phyloP scores from a whole-genome alignment of 2,888 invertebrate genomes.

The Caenorhabditis sinica region DNA sequence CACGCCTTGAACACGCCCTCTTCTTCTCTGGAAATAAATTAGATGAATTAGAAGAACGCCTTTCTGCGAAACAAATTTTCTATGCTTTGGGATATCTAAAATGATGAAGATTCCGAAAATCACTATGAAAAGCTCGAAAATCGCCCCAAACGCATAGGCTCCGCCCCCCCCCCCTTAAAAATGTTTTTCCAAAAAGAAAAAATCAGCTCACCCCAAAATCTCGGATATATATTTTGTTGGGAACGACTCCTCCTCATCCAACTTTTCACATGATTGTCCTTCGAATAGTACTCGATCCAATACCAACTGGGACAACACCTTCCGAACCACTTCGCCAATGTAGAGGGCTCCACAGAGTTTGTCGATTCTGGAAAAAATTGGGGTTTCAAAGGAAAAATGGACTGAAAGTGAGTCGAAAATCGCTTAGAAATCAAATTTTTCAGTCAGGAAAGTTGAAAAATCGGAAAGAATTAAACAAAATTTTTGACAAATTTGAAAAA shows the following conservation, averaged over 20 bases:
- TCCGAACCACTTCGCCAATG: conserved; percentile 83
- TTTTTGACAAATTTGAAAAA: no score
- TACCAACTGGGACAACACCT: conserved; percentile 81
- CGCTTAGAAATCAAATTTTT: not conserved
- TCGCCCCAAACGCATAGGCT: no score
- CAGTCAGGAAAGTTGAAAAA: not conserved
- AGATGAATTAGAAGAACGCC: no score
- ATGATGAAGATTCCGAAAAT: no score
- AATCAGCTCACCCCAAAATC: conserved; percentile 78
- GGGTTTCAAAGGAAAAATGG: no score
- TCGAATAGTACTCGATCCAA: conserved; percentile 81
- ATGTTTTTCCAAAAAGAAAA: no score
- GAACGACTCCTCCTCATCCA: conserved; percentile 82
- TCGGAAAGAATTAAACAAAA: no score
- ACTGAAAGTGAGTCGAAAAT: not conserved
- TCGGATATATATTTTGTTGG: conserved; percentile 84
- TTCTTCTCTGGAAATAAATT: conserved; percentile 82
- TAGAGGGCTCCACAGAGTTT: conserved; percentile 84
- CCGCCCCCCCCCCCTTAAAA: no score
- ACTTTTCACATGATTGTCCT: conserved; percentile 79
- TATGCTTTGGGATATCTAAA: no score
- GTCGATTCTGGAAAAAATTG: conserved; percentile 81
- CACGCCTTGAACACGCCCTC: conserved; percentile 80
- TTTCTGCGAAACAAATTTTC: no score
- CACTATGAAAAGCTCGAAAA: not conserved